Conservation (phyloP, 2,888 invertebrate genomes). For the Callyntrura guangdongensis region DNA sequence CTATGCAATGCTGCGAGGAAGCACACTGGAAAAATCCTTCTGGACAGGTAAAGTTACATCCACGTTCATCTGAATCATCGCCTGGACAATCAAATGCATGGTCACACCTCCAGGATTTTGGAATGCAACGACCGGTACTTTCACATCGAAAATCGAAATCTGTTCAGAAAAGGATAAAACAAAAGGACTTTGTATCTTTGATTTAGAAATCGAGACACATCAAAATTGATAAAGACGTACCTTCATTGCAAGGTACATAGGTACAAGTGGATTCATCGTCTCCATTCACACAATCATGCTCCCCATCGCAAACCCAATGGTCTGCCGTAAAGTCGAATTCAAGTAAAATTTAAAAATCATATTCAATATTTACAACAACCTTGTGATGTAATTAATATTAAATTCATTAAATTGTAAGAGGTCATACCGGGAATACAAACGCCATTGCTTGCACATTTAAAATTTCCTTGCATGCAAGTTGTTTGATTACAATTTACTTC, state of each 20-base stretch:
- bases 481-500: conserved; percentile 83
- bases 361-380: conserved; percentile 4
- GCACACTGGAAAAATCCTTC: conserved; percentile 77
- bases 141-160: conserved; percentile 85
- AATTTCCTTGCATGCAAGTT: conserved; percentile 69
- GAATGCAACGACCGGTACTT: conserved; percentile 86
- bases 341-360: too few species aligned
- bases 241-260: conserved; percentile 75
- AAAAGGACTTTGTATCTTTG: background rate
- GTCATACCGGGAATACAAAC: conserved; percentile 70
- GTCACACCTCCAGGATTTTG: conserved; percentile 86
- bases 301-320: conserved; percentile 74
- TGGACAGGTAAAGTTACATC: conserved; percentile 79
- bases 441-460: conserved; percentile 71
- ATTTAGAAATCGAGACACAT: too few species aligned
- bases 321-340: conserved; percentile 10
- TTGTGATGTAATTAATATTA: background rate
- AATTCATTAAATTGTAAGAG: too few species aligned
- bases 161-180: conserved; percentile 26
- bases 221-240: too few species aligned
- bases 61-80: conserved; percentile 87
- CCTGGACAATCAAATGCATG: conserved; percentile 82
- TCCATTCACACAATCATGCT: conserved; percentile 68
- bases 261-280: conserved; percentile 76
- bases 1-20: conserved; percentile 50